phyloP scores from a whole-genome alignment of 2,797 vertebrate species.

The Sylvia borin region DNA sequence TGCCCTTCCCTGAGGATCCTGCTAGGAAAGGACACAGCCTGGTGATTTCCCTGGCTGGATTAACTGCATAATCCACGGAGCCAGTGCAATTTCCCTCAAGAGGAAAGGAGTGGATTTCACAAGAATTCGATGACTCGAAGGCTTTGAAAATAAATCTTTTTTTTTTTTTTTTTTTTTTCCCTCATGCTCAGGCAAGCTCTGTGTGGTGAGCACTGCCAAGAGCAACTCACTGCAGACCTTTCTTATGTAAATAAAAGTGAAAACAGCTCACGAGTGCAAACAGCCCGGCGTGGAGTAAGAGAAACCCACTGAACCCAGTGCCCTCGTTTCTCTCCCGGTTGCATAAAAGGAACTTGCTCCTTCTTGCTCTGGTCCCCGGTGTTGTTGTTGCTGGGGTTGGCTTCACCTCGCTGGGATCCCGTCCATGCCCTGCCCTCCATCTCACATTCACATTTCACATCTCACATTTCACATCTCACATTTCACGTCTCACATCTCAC shows the following conservation, averaged over 20 bases:
- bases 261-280: background rate
- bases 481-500: no score
- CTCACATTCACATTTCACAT: background rate
- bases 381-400: background rate
- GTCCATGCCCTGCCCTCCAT: background rate
- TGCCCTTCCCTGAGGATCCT: background rate
- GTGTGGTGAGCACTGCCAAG: background rate
- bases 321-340: conserved; percentile 27
- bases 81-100: conserved; percentile 19
- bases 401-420: background rate
- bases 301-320: conserved; percentile 32
- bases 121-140: conserved; percentile 41
- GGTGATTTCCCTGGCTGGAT: background rate
- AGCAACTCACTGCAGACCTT: background rate
- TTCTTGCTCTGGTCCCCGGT: conserved; percentile 1
- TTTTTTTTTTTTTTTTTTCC: background rate
- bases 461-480: no score
- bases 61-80: background rate
- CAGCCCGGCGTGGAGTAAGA: background rate
- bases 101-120: conserved; percentile 27
- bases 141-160: conserved; percentile 44
- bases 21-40: background rate
- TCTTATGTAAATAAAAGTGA: conserved; percentile 63
- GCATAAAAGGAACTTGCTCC: conserved; percentile 51
- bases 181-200: conserved; percentile 51